Base-by-base conservation (phyloP, 2,797 vertebrate species). In the Phoebastria nigripes region DNA sequence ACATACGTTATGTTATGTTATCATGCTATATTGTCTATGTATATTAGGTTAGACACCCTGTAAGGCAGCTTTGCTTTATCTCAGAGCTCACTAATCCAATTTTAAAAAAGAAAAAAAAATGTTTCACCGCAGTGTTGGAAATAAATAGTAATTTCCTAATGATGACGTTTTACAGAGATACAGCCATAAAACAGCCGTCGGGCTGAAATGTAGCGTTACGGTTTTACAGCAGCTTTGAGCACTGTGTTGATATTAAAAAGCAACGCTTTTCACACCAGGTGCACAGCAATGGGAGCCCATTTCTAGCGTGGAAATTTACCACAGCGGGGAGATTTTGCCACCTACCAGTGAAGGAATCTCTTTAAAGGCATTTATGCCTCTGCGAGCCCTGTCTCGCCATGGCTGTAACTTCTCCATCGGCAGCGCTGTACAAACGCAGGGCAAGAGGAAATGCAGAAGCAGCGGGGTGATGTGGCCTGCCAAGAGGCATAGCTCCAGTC, bases 21-120 rank as follows among this genome's bases (percentile, higher is more conserved):
- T 2, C 29, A 3, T 8, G 35, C 28, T 21, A 0, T 33, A 4
- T 41, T n/a, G 3, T 6, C 35, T 13, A 0, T 6, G 5, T 0
- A 1, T 41, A 3, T 51, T 17, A 17, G 10, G 7, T 26, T 18
- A 44, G 37, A 6, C 4, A 2, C 22, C 44, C 33, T 37, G 13
- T 22, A 7, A 20, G 55, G 31, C 25, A 58, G 28, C 70, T 51
- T 26, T 9, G 66, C 56, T 66, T 62, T 12, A 26, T 15, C 33
- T 58, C 17, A 11, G 25, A 35, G 31, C 15, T 65, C 8, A 4
- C 16, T 44, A 52, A 89, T 8, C 9, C 15, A 3, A 6, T 28
- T 39, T 29, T 4, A 8, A 44, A 65, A 82, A 54, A 6, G 9
- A 11, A 21, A 19, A 13, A 28, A 35, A 15, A 24, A 5, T 1